A percentile compares a stretch with the other conserved stretches of the same genome.
Evolutionary conservation across 2,797 vertebrate genomes (phyloP).

Genomic region (Sciurus vulgaris): DNA sequence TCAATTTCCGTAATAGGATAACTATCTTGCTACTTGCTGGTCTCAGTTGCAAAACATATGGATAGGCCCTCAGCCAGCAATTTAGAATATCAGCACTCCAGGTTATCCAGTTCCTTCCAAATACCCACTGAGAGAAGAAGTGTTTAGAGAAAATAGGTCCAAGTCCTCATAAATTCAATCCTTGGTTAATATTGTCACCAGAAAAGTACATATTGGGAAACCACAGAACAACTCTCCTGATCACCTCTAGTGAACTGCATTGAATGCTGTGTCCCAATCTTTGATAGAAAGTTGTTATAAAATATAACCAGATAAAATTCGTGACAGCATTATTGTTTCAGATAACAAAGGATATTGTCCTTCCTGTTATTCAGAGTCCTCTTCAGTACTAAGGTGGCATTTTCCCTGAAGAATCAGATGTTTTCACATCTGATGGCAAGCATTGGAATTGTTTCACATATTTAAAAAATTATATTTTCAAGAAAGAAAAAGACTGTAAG

Average conservation of each 20-base stretch:
- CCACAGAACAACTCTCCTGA: neutral
- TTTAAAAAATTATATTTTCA: conserved; percentile 5
- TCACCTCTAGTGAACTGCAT: neutral
- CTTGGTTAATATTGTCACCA: neutral
- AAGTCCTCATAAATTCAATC: conserved; percentile 43
- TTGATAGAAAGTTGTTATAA: neutral
- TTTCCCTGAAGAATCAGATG: neutral
- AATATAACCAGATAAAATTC: conserved; percentile 25
- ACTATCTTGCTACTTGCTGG: conserved; percentile 42
- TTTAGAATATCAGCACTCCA: conserved; percentile 69
- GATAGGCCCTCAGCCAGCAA: conserved; percentile 43
- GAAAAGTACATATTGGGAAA: neutral
- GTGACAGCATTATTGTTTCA: neutral
- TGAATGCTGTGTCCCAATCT: conserved; percentile 10
- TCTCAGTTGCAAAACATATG: conserved; percentile 71
- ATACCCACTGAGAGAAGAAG: conserved; percentile 62
- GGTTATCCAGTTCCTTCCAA: conserved; percentile 69
- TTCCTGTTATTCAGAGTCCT: conserved; percentile 28
- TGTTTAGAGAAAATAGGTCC: neutral
- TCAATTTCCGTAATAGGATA: conserved; percentile 71
- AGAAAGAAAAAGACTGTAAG: neutral
- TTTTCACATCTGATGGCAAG: conserved; percentile 30
- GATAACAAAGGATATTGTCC: neutral
- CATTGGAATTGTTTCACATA: neutral
- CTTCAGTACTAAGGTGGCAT: neutral